Evolutionary conservation across 2,797 vertebrate genomes (phyloP), one percentile per base, ranked within the genome.

Genomic region (Champsocephalus esox): DNA sequence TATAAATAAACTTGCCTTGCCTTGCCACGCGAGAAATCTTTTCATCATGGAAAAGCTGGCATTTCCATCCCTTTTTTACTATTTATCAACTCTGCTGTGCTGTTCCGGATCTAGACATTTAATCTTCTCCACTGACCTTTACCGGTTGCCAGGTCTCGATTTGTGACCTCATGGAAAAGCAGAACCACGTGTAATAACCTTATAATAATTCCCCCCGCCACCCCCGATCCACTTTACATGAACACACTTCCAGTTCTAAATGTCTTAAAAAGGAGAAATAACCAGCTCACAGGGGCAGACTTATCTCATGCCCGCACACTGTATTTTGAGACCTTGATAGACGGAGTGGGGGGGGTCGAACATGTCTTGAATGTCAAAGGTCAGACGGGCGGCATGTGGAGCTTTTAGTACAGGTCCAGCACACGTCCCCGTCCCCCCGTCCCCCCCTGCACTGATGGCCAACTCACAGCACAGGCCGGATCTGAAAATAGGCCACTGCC

Each of bases 81-180:
- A 48, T 86, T 79, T 79, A 79, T 87, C 78, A 61, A 41, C 69
- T 59, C 44, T 24, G 34, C 24, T 44, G 21, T 13, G 58, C 51
- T 41, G 74, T 64, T 65, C 70, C 60, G 54, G 45, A 75, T 65
- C 74, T 80, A 80, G 73, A 79, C 71, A 54, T 52, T 38, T 38
- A 9, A 38, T 9, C 7, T 24, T 70, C 86, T 88, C 63, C 70
- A 0, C 66, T 88, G 88, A 92, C 90, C 88, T 92, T 92, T 90
- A 61, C 55, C 3, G 52, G 38, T 82, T 80, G 81, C 82, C 82
- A 56, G 49, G 54, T 75, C 78, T 71, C 68, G 63, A 73, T 88
- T 83, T 88, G 81, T 92, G 89, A 90, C 88, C 79, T 74, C 79
- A 91, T 83, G 89, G 89, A 92, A 94, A 92, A 88, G 75, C 57